Evolutionary conservation across 2,797 vertebrate species (phyloP).

Genomic region (Fringilla coelebs): DNA sequence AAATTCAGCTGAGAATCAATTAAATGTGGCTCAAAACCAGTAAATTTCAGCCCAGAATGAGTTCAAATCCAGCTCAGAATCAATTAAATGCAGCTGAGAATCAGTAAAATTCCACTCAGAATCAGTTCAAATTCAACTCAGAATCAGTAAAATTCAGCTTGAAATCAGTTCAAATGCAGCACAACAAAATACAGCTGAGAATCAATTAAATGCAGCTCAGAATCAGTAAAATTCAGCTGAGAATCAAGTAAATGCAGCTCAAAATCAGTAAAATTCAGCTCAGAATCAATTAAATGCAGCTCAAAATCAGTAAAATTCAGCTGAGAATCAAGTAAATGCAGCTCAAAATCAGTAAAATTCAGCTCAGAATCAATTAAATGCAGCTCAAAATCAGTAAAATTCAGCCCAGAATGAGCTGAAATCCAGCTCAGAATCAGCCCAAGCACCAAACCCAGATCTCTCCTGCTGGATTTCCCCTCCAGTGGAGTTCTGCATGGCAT

Average conservation of each 20-base stretch:
- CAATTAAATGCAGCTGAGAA: neutral
- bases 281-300: no score
- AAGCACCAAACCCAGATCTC: neutral
- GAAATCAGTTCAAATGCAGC: no score
- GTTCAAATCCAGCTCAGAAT: no score
- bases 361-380: neutral
- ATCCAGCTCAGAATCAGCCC: neutral
- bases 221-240: neutral
- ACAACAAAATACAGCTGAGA: neutral
- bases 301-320: accelerated
- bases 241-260: neutral
- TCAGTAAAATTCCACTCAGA: neutral
- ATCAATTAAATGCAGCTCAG: neutral
- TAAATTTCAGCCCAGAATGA: neutral
- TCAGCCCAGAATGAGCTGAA: no score
- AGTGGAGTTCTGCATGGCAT: accelerated
- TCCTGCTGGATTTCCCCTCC: neutral
- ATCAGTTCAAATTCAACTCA: no score
- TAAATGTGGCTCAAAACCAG: neutral
- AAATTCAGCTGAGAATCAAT: no score
- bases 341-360: no score
- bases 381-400: neutral
- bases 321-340: neutral
- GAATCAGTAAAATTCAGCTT: no score
- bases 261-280: neutral